Evolutionary conservation across 2,113 vertebrate genomes (phyloP), one percentile per base, ranked within the genome.

Genomic region (Mustela nigripes): DNA sequence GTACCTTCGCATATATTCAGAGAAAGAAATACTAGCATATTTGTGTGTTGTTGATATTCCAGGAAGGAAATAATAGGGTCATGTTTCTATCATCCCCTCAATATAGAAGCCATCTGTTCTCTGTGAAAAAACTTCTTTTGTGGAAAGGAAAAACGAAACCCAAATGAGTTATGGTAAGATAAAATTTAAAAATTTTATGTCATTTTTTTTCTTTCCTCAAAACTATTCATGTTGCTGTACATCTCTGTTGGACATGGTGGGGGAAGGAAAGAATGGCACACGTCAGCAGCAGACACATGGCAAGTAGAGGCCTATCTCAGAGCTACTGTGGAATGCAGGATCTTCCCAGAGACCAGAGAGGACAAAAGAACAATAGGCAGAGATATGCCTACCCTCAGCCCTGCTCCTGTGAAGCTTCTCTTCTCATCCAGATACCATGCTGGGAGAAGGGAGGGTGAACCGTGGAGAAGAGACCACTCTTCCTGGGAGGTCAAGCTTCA

Each of bases 1-100:
- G 1, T 62, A 53, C 1, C 28, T 84, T 76, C 80, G 12, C 65
- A 28, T 84, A 78, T 94, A 80, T 74, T 90, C 63, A 76, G 11
- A 95, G 58, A 69, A 90, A 33, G 28, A 90, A 88, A 87, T 28
- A 18, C 62, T 78, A 79, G 7, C 42, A 83, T 95, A 83, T 95
- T 82, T 83, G 19, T 67, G 45, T 65, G 45, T 16, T 58, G 60
- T 14, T 94, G 74, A 60, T 95, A 50, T 56, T 80, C 94, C 63
- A 92, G 63, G 12, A 50, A 88, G 62, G 76, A 71, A 93, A 89
- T 87, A 67, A 48, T 31, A 53, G 26, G 45, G 42, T 76, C 24
- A 1, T 83, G 42, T 74, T 97, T 93, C 82, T 83, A 50, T 91
- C 82, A 28, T 26, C 11, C 4, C 28, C 50, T 86, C 39, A 74